phyloP scores from a whole-genome alignment of 92 coral and sea anemone genomes.

The Zoanthus gigantus region DNA sequence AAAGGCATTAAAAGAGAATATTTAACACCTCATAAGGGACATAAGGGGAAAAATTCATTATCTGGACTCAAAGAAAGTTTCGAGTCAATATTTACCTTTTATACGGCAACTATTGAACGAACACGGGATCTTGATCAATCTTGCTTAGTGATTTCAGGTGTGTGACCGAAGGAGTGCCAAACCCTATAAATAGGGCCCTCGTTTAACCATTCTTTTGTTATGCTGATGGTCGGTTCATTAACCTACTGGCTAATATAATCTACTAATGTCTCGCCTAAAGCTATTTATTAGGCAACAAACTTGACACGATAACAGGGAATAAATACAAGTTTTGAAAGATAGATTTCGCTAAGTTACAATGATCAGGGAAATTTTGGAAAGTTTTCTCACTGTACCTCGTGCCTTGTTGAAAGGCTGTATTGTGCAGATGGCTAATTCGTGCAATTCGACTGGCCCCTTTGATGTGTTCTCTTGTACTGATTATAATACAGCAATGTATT shows the following conservation, averaged over 20 bases:
- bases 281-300: slow-evolving; percentile 58
- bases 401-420: background rate
- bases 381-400: background rate
- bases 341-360: slow-evolving; percentile 24
- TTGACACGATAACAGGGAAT: slow-evolving; percentile 51
- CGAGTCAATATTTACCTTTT: slow-evolving; percentile 50
- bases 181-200: slow-evolving; percentile 84
- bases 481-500: slow-evolving; percentile 46
- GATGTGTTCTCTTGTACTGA: slow-evolving; percentile 13
- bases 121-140: slow-evolving; percentile 50
- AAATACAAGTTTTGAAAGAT: slow-evolving; percentile 31
- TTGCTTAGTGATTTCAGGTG: slow-evolving; percentile 37
- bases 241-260: slow-evolving; percentile 66
- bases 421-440: slow-evolving; percentile 9
- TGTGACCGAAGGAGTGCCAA: slow-evolving; percentile 38
- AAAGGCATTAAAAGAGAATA: background rate
- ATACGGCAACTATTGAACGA: slow-evolving; percentile 15
- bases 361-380: background rate
- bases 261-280: slow-evolving; percentile 88
- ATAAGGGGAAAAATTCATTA: slow-evolving; percentile 6
- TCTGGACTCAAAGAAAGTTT: slow-evolving; percentile 7
- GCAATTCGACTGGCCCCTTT: slow-evolving; percentile 21
- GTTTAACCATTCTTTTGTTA: slow-evolving; percentile 71
- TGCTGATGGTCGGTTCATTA: slow-evolving; percentile 84
- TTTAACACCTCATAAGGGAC: background rate